Base-by-base conservation (phyloP, 2,888 invertebrate species). In the Cataglyphis altisquamis region DNA sequence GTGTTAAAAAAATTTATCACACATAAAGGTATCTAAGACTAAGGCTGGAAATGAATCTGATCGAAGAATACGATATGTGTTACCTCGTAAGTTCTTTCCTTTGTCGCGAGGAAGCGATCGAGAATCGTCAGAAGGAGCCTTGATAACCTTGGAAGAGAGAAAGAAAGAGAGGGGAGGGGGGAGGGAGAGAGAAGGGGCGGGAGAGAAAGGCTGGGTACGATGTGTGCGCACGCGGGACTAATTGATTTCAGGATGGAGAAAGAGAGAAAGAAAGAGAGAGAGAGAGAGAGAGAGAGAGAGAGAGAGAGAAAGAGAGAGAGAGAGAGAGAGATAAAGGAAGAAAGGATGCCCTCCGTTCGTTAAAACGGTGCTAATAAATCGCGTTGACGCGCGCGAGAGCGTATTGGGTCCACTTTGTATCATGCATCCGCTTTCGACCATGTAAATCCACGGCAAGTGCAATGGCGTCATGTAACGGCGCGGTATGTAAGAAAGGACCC, bases 311-410 rank as follows among this genome's bases (percentile, higher is more conserved):
- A 29, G 39, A 64, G 32, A 64, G 21, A 75, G 48, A 66, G 55
- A 62, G 57, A 64, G 52, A 57, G 70, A 64, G 57, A 63, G 63
- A 78, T 64, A n/a, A 63, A 74, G 55, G 5, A 48, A 52, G 60
- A 83, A 48, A 57, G 60, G n/a, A 64, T 55, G 64, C 60, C 48
- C 77, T 67, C 60, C 67, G 77, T 62, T 68, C 77, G 78, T 77
- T 82, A 75, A 77, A 52, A 67, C 62, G 45, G 77, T 67, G 60
- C 62, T 78, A 67, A 83, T 83, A 68, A 63, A 83, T 83, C 68
- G 83, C 60, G 70, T 78, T 70, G 78, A 78, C 60, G 78, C 60
- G 70, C 72, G 70, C 60, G 45, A 70, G 60, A 78, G 25, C 60
- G 60, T 25, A 78, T 72, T 70, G 72, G 60, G 36, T 12, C 25